These are phyloP conservation scores for Aphaenogaster rudis DNA, from an alignment of 1,140 invertebrate species.

Conservation along the genomic window DNA sequence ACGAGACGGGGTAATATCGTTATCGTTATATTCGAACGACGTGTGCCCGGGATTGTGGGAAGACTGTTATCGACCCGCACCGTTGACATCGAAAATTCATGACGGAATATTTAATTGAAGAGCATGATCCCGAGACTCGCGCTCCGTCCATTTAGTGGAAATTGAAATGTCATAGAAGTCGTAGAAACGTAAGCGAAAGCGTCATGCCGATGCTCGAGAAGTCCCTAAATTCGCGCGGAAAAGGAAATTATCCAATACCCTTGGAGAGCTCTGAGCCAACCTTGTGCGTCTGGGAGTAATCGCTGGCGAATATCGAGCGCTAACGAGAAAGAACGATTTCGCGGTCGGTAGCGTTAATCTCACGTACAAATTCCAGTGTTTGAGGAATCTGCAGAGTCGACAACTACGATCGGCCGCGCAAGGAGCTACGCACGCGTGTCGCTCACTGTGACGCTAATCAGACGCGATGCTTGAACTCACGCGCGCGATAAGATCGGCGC, in stretches of 20 bases:
- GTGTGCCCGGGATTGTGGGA: neutral
- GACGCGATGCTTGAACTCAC: conserved; percentile 13
- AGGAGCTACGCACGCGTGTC: neutral
- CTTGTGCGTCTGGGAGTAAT: neutral
- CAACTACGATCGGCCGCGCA: neutral
- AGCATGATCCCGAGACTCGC: conserved; percentile 37
- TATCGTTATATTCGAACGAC: conserved; percentile 38
- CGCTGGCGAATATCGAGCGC: neutral
- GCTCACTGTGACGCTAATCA: conserved; percentile 20
- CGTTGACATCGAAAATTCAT: conserved; percentile 48
- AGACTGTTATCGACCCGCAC: conserved; percentile 41
- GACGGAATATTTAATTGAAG: conserved; percentile 55
- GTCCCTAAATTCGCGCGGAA: neutral
- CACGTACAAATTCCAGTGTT: neutral
- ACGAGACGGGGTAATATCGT: conserved; percentile 9
- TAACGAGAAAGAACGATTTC: conserved; percentile 1
- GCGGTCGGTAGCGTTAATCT: neutral
- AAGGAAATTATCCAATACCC: neutral
- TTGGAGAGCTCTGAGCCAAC: neutral
- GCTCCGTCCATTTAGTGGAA: neutral
- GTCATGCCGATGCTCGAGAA: neutral
- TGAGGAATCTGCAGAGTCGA: neutral
- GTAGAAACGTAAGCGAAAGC: neutral
- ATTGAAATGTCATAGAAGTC: conserved; percentile 37
- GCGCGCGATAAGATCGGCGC: conserved; percentile 24